A percentile compares a stretch with the other conserved stretches of the same genome.
These are phyloP conservation scores for Mycteria americana DNA, from an alignment of 2,797 vertebrate genomes.

Conservation along the genomic window DNA sequence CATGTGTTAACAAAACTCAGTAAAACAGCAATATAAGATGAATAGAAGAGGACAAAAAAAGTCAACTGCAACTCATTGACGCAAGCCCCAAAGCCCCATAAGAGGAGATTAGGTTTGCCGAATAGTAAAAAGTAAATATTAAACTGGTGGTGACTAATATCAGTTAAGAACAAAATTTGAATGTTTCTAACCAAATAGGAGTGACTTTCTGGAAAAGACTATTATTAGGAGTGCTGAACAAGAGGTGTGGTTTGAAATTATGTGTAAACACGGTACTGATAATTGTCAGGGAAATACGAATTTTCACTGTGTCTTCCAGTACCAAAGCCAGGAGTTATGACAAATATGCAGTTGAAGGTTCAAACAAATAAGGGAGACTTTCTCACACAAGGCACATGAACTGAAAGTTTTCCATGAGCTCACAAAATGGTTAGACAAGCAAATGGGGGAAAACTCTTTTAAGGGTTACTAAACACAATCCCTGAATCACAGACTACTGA, in stretches of 20 bases:
- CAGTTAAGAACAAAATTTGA: not conserved
- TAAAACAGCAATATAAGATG: not conserved
- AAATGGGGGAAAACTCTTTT: not conserved
- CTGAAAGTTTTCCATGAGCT: not conserved
- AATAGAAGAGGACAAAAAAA: not conserved
- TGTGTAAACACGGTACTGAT: not conserved
- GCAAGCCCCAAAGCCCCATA: not conserved
- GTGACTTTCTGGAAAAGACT: not conserved
- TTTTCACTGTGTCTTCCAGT: not conserved
- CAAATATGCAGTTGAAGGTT: not conserved
- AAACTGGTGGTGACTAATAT: not conserved
- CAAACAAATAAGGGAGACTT: not conserved
- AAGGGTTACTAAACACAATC: not conserved
- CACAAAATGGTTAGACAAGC: not conserved
- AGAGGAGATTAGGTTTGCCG: not conserved
- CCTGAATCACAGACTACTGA: not conserved
- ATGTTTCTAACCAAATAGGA: not conserved
- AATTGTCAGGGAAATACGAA: not conserved
- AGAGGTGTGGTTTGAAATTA: not conserved
- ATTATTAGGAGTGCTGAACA: not conserved
- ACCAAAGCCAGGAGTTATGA: not conserved
- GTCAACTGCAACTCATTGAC: fast-evolving
- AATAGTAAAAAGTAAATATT: not conserved
- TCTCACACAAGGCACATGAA: not conserved
- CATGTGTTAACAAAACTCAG: not conserved